These are phyloP conservation scores for Copidosoma aretas DNA, from an alignment of 2,888 invertebrate species.

Conservation along the genomic window DNA sequence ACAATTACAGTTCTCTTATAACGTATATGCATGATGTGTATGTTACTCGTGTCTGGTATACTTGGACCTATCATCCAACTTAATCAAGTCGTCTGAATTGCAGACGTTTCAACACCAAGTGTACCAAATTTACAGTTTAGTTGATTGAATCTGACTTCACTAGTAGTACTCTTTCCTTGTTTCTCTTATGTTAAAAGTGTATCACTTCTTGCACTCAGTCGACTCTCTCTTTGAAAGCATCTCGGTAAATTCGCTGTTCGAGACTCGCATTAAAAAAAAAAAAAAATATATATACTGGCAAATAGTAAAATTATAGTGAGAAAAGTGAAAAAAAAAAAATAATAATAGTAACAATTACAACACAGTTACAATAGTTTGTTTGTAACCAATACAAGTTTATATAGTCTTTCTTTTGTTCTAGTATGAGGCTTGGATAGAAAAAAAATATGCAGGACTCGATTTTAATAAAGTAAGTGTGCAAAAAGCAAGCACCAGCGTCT, in stretches of 20 bases:
- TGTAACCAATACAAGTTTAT: slow-evolving; percentile 16
- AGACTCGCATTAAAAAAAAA: slow-evolving; percentile 24
- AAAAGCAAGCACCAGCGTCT: slow-evolving; percentile 19
- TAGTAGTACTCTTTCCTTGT: neutral
- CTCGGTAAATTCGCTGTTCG: slow-evolving; percentile 31
- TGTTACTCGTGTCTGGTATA: too few species aligned
- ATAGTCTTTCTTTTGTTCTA: slow-evolving; percentile 17
- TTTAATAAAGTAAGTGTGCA: slow-evolving; percentile 23
- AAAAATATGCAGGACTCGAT: slow-evolving; percentile 16
- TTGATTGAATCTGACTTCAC: slow-evolving; percentile 22
- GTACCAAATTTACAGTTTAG: slow-evolving; percentile 10
- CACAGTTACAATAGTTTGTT: slow-evolving; percentile 26
- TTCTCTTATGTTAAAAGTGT: slow-evolving; percentile 9
- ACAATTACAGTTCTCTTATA: too few species aligned
- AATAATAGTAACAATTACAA: slow-evolving; percentile 21
- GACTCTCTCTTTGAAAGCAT: slow-evolving; percentile 32
- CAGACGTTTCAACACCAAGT: too few species aligned
- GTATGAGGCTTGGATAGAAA: slow-evolving; percentile 25
- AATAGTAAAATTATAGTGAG: slow-evolving; percentile 9
- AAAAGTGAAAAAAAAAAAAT: slow-evolving; percentile 6
- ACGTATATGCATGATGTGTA: too few species aligned
- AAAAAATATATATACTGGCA: neutral
- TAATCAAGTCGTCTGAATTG: too few species aligned
- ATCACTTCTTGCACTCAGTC: slow-evolving; percentile 25
- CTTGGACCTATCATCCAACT: too few species aligned